Evolutionary conservation across 2,797 vertebrate genomes (phyloP).

Genomic region (Acipenser transmontanus): DNA sequence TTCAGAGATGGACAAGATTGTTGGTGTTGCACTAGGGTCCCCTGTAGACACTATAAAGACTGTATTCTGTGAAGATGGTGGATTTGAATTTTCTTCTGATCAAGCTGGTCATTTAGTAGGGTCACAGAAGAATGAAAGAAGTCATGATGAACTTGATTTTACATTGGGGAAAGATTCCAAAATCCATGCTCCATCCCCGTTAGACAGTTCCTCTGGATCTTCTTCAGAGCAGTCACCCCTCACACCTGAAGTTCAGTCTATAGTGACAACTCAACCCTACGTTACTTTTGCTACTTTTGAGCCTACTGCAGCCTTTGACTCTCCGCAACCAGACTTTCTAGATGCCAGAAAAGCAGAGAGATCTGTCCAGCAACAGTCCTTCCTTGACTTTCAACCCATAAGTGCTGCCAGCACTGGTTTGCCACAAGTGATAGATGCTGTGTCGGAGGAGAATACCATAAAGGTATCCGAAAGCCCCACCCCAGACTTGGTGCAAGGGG

Average conservation of each 20-base stretch:
- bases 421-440: conserved; percentile 50
- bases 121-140: conserved; percentile 36
- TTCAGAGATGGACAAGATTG: background rate
- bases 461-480: conserved; percentile 82
- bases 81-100: conserved; percentile 51
- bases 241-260: conserved; percentile 37
- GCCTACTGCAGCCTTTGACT: conserved; percentile 57
- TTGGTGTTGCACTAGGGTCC: conserved; percentile 46
- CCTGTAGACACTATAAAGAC: conserved; percentile 26
- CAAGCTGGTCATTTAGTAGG: conserved; percentile 50
- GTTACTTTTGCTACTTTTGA: conserved; percentile 66
- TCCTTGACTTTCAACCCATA: conserved; percentile 57
- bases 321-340: conserved; percentile 47
- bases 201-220: conserved; percentile 13
- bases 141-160: conserved; percentile 47
- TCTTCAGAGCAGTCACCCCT: conserved; percentile 40
- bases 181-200: too few species aligned
- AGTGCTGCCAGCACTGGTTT: conserved; percentile 41
- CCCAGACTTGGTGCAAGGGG: conserved; percentile 89
- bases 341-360: conserved; percentile 41
- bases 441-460: conserved; percentile 39
- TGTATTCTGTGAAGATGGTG: conserved; percentile 46
- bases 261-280: conserved; percentile 55
- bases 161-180: conserved; percentile 19
- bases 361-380: conserved; percentile 41